Conservation (phyloP, 1,140 invertebrate species). For the Zaprionus ornatus region DNA sequence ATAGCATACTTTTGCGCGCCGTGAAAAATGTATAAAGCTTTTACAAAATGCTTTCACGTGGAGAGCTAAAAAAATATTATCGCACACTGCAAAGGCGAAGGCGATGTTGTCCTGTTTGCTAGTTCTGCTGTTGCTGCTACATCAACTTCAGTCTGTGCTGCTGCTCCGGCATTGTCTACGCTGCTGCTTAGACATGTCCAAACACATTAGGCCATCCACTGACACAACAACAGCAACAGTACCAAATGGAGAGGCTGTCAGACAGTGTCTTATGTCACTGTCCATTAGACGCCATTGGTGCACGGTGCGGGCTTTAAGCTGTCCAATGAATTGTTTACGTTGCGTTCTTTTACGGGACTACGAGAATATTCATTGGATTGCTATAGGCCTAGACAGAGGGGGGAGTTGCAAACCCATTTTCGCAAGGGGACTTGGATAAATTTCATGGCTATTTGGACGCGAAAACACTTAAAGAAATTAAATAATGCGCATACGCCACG, state of each 20-base stretch:
- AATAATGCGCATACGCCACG: conserved; percentile 76
- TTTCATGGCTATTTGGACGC: conserved; percentile 59
- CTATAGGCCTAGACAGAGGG: conserved; percentile 1
- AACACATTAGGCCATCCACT: conserved; percentile 71
- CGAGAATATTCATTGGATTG: conserved; percentile 45
- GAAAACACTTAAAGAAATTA: conserved; percentile 76
- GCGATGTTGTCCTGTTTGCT: conserved; percentile 26
- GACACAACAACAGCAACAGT: conserved; percentile 35
- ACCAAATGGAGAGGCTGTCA: conserved; percentile 49
- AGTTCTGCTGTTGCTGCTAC: background rate
- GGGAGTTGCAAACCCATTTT: conserved; percentile 8
- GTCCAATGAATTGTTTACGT: conserved; percentile 49
- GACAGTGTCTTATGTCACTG: conserved; percentile 74
- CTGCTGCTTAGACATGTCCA: conserved; percentile 67
- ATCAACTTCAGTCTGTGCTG: background rate
- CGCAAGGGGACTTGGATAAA: conserved; percentile 28
- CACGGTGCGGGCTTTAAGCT: conserved; percentile 43
- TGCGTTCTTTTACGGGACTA: conserved; percentile 17
- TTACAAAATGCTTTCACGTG: conserved; percentile 23
- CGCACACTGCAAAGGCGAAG: conserved; percentile 25
- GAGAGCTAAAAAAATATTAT: conserved; percentile 42
- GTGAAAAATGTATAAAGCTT: conserved; percentile 62
- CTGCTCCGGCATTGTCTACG: conserved; percentile 57
- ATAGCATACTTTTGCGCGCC: conserved; percentile 45
- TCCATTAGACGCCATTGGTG: conserved; percentile 63